phyloP scores from a whole-genome alignment of 2,888 invertebrate genomes.

The Gastrophysa polygoni region DNA sequence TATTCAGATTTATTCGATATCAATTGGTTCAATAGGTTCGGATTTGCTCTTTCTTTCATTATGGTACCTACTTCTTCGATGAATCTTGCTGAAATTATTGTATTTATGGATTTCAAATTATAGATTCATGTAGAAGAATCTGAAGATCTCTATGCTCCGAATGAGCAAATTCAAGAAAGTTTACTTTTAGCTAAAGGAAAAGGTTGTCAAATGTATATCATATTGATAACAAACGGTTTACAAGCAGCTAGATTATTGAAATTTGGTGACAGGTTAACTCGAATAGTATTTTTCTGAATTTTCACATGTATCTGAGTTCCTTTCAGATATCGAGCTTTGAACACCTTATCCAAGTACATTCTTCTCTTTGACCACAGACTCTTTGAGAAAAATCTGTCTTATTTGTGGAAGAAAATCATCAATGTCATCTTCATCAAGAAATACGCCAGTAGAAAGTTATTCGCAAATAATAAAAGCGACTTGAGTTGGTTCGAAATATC shows the following conservation, averaged over 20 bases:
- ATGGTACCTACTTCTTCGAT: conserved; percentile 58
- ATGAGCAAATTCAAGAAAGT: conserved; percentile 36
- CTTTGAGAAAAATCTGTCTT: conserved; percentile 68
- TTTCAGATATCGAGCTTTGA: conserved; percentile 69
- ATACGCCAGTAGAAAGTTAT: conserved; percentile 51
- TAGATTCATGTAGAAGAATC: conserved; percentile 42
- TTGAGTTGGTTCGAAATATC: conserved; percentile 72
- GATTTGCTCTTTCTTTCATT: conserved; percentile 59
- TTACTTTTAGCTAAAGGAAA: conserved; percentile 47
- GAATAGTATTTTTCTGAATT: too few relatives aligned
- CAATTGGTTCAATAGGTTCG: conserved; percentile 59
- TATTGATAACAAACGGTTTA: conserved; percentile 72
- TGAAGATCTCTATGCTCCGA: conserved; percentile 65
- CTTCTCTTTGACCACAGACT: conserved; percentile 73
- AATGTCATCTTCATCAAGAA: conserved; percentile 74
- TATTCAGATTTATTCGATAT: conserved; percentile 63
- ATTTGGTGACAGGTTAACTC: conserved; percentile 6
- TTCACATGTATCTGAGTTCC: not conserved
- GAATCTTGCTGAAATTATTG: conserved; percentile 9
- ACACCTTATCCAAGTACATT: conserved; percentile 74
- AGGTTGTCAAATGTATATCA: conserved; percentile 60
- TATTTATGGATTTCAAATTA: conserved; percentile 9
- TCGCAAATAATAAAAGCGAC: conserved; percentile 38
- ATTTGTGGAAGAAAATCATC: conserved; percentile 78
- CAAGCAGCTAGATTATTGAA: conserved; percentile 9